Evolutionary conservation across 2,888 invertebrate species (phyloP).

Genomic region (Pecten maximus): DNA sequence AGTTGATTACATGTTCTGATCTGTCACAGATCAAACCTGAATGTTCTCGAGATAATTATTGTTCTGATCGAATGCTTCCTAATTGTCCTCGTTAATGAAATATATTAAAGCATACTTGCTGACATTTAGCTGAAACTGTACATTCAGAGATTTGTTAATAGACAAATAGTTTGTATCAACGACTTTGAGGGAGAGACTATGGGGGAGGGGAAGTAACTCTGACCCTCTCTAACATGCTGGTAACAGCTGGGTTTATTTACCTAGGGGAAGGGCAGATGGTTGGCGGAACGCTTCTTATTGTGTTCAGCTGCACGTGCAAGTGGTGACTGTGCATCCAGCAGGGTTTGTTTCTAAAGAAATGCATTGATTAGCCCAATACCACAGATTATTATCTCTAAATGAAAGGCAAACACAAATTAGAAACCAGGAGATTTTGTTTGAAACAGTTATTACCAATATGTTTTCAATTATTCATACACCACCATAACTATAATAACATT

Average conservation of each 20-base stretch:
- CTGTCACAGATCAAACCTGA: neutral
- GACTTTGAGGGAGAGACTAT: neutral
- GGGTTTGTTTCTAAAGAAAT: neutral
- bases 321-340: neutral
- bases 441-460: no score
- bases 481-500: no score
- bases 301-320: conserved; percentile 10
- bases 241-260: conserved; percentile 15
- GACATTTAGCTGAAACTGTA: neutral
- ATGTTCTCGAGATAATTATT: neutral
- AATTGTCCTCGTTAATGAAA: neutral
- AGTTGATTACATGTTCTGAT: neutral
- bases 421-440: neutral
- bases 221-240: neutral
- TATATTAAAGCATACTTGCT: neutral
- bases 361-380: neutral
- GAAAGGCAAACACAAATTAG: conserved; percentile 20
- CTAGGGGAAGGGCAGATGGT: neutral
- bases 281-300: neutral
- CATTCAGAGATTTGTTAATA: neutral
- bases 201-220: conserved; percentile 7
- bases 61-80: neutral
- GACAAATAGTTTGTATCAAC: neutral
- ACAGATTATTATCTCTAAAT: neutral
- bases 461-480: no score